Conservation (phyloP, 2,113 vertebrate genomes). For the Notarius quadriscutis region DNA sequence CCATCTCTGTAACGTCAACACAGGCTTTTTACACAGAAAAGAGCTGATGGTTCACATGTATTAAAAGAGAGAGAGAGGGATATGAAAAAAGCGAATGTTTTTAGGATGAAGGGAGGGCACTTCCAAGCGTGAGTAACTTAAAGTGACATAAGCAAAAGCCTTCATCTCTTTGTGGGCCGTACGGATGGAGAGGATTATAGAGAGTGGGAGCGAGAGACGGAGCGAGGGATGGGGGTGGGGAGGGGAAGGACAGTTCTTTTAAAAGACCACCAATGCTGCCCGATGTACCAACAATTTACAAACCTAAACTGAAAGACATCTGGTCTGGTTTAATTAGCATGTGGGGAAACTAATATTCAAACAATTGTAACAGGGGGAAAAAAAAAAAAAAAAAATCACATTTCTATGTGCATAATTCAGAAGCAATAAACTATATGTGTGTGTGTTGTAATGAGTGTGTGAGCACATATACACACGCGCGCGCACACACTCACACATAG, state of each 20-base stretch:
- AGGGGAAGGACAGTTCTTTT: slow-evolving; percentile 25
- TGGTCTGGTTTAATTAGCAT: slow-evolving; percentile 24
- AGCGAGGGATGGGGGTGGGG: not conserved
- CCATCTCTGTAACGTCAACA: slow-evolving; percentile 5
- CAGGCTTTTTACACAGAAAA: not conserved
- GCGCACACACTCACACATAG: slow-evolving; percentile 14
- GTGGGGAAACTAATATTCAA: not conserved
- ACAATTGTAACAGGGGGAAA: not conserved
- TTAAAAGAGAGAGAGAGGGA: not conserved
- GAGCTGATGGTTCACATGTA: not conserved
- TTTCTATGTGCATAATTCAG: not conserved
- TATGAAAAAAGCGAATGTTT: slow-evolving; percentile 60
- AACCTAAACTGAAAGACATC: slow-evolving; percentile 55
- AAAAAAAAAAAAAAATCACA: not conserved
- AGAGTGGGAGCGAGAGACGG: not conserved
- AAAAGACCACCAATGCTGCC: slow-evolving; percentile 43
- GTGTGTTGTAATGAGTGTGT: not conserved
- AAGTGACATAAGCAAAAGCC: slow-evolving; percentile 69
- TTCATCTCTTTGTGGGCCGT: slow-evolving; percentile 63
- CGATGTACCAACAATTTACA: slow-evolving; percentile 22
- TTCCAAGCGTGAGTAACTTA: slow-evolving; percentile 70
- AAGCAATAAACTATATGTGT: slow-evolving; percentile 15
- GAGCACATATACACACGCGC: not conserved
- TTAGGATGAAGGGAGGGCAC: slow-evolving; percentile 66
- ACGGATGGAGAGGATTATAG: slow-evolving; percentile 42